Evolutionary conservation across 2,888 invertebrate species (phyloP), one percentile per base, ranked within the genome.

Genomic region (Saturnia japonica): DNA sequence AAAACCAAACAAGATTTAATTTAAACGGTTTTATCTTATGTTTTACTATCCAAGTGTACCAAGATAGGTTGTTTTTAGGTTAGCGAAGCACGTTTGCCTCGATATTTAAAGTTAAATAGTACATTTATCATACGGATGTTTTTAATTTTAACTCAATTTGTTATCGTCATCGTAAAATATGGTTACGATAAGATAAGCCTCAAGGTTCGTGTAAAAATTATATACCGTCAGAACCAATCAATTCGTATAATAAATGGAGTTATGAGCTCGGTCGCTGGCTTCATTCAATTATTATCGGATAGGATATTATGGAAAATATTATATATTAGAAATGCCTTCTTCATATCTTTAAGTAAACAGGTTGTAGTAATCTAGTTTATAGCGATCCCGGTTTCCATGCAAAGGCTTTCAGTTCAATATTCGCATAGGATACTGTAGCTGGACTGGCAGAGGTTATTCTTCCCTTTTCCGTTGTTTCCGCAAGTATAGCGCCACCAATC

Each of bases 151-250:
- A 62, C 47, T 51, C 60, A 25, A 71, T 69, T 72, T 69, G 67
- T 68, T 62, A 68, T 66, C 51, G 47, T 68, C 47, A 47, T 66
- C 71, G 64, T 71, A 57, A 71, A 72, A 66, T 47, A 57, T 34
- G 28, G 57, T 47, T 19, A n/a, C 64, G 71, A 71, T 71, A 71
- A 71, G 71, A 70, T 70, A 70, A 70, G 57, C 47, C 68, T 25
- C 42, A 7, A 45, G 60, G 47, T 34, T 54, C 42, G 51, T 22
- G 68, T 68, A 64, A 66, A 68, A 71, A 71, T 71, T 68, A 71
- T 64, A 71, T 51, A 51, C 62, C 42, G 42, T 68, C 68, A 47
- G 67, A 64, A 68, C 68, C 71, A 68, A 68, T 71, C 71, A 68
- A 40, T 60, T 47, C 62, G 0, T 51, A 45, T 71, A 71, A 71